phyloP scores from a whole-genome alignment of 2,888 invertebrate genomes.

The Pherbina coryleti region DNA sequence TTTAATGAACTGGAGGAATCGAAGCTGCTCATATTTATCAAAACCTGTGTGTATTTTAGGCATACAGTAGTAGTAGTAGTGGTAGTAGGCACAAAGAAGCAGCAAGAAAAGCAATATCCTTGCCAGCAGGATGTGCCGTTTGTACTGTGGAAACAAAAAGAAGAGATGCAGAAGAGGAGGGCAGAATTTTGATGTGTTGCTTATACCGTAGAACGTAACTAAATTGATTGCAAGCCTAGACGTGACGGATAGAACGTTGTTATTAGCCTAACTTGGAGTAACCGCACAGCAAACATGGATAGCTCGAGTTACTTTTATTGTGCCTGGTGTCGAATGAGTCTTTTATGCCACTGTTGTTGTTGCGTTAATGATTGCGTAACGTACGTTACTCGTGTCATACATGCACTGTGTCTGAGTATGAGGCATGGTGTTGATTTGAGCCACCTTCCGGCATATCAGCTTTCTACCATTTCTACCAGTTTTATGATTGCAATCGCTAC shows the following conservation, averaged over 20 bases:
- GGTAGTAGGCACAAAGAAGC: too few relatives aligned
- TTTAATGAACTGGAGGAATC: too few relatives aligned
- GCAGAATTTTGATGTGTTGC: conserved; percentile 12
- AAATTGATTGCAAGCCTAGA: conserved; percentile 32
- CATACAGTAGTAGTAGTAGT: too few relatives aligned
- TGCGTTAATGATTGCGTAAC: conserved; percentile 20
- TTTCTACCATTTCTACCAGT: background rate
- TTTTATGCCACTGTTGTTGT: background rate
- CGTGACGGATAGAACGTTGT: conserved; percentile 28
- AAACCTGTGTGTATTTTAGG: too few relatives aligned
- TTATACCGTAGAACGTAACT: background rate
- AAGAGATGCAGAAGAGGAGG: background rate
- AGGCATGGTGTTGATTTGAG: too few relatives aligned
- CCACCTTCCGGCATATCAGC: background rate
- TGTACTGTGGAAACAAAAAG: background rate
- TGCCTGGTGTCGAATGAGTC: background rate
- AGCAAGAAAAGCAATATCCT: too few relatives aligned
- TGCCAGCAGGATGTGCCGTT: too few relatives aligned
- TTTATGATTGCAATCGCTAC: conserved; percentile 22
- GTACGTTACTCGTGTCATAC: background rate
- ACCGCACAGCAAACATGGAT: background rate
- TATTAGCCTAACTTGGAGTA: background rate
- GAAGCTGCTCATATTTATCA: too few relatives aligned
- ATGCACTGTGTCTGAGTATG: too few relatives aligned
- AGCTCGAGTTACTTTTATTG: background rate